Evolutionary conservation across 2,113 vertebrate species (phyloP), one percentile per base, ranked within the genome.

Genomic region (Zapornia atra): DNA sequence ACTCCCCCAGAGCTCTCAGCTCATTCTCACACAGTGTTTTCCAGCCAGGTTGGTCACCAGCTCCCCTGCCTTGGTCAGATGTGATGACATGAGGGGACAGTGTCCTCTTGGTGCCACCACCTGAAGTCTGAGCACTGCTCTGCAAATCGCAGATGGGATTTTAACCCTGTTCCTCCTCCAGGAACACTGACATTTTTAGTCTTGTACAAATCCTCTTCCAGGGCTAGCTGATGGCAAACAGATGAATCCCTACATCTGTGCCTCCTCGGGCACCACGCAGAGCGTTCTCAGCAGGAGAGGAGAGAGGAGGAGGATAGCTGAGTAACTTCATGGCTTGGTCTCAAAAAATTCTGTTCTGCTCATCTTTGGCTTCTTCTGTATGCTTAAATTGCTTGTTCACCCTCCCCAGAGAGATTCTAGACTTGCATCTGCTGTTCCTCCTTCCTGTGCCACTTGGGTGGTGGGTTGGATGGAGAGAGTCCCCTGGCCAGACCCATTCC

Each of bases 1-100:
- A 10, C 4, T 19, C 13, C 38, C 34, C 25, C 16, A 13, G 46
- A 79, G 21, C 29, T 40, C 3, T 3, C 6, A 54, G n/a, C n/a
- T 44, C 12, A 1, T 65, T 31, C 63, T 69, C 5, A 3, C 16
- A 44, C 0, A 0, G 18, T 5, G 46, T 2, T 54, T 82, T 34
- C 24, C 46, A 34, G 19, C 26, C 36, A 63, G 7, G 11, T 10
- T 53, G 46, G 8, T 40, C 42, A 28, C 72, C n/a, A 29, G 33
- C 11, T 68, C 11, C 40, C 26, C 57, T 75, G 20, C 6, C 29
- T 53, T 29, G 24, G 15, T 68, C 46, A 64, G 70, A 28, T 15
- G 22, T 1, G 11, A 40, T 19, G 31, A 33, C 6, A 5, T 1
- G 4, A 44, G 16, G 21, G 40, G 34, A 46, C 40, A 53, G 3